phyloP scores from a whole-genome alignment of 1,140 invertebrate species.

The Berghia stephanieae region DNA sequence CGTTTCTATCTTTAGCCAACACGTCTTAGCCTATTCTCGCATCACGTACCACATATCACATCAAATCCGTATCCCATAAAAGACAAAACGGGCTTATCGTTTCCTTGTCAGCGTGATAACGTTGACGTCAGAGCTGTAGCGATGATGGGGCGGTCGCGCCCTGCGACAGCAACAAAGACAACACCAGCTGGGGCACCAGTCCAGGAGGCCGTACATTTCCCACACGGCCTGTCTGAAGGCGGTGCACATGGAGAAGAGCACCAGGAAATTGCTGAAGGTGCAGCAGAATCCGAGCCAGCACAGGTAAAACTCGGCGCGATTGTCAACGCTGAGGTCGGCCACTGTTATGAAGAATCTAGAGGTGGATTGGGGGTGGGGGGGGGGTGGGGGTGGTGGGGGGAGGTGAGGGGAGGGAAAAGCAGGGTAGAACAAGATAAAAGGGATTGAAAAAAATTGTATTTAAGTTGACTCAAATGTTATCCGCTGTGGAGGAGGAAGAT shows the following conservation, averaged over 20 bases:
- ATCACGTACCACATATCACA: too few relatives aligned
- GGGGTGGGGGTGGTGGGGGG: too few relatives aligned
- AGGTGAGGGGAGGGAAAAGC: too few relatives aligned
- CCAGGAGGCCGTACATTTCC: conserved; percentile 10
- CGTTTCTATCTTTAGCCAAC: neutral
- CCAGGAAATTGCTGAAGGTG: conserved; percentile 92
- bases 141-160: neutral
- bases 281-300: conserved; percentile 94
- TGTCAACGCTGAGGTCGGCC: conserved; percentile 67
- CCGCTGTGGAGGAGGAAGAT: too few relatives aligned
- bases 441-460: too few relatives aligned
- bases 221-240: conserved; percentile 79
- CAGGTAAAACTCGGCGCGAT: conserved; percentile 82
- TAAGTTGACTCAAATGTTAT: too few relatives aligned
- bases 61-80: conserved; percentile 64
- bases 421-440: neutral
- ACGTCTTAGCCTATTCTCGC: too few relatives aligned
- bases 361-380: too few relatives aligned
- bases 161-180: neutral
- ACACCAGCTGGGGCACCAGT: neutral
- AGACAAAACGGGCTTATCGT: neutral
- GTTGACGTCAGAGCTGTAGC: neutral
- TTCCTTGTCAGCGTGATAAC: conserved; percentile 14
- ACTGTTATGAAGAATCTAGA: neutral
- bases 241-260: conserved; percentile 86